These are phyloP conservation scores for Bothrops jararaca DNA, from an alignment of 2,113 vertebrate genomes.

Conservation along the genomic window DNA sequence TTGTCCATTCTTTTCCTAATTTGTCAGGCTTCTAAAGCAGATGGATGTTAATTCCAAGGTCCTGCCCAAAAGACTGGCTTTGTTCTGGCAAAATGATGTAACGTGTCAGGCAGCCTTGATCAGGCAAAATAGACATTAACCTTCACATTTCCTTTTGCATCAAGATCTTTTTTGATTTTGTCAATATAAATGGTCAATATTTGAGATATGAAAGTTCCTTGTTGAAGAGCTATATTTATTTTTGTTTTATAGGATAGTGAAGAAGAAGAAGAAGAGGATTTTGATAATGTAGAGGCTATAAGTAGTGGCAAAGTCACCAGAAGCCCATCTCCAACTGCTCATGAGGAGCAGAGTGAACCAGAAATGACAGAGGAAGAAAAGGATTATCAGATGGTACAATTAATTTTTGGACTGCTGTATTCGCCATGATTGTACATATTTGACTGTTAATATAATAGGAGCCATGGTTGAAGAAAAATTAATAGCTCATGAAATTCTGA, in stretches of 20 bases:
- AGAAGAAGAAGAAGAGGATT: slow-evolving; percentile 81
- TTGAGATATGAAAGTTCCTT: slow-evolving; percentile 10
- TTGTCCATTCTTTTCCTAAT: neutral
- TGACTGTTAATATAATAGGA: neutral
- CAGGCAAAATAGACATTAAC: neutral
- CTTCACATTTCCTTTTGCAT: neutral
- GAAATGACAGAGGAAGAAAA: slow-evolving; percentile 98
- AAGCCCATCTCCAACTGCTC: slow-evolving; percentile 86
- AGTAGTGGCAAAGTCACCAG: slow-evolving; percentile 76
- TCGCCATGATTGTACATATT: slow-evolving; percentile 1
- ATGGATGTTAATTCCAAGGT: neutral
- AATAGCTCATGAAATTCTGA: neutral
- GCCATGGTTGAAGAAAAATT: neutral
- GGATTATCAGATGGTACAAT: slow-evolving; percentile 92
- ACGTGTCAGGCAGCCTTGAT: neutral
- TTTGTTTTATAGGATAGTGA: slow-evolving; percentile 84
- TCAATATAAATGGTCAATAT: slow-evolving; percentile 3
- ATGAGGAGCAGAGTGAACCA: slow-evolving; percentile 90
- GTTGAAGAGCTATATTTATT: neutral
- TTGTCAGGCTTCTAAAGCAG: neutral
- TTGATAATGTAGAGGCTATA: slow-evolving; percentile 75
- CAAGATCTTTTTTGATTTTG: neutral
- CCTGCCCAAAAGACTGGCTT: neutral
- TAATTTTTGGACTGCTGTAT: slow-evolving; percentile 15
- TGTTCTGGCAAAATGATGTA: neutral